These are phyloP conservation scores for Drosophila sechellia DNA, from an alignment of 1,140 invertebrate genomes.

Conservation along the genomic window DNA sequence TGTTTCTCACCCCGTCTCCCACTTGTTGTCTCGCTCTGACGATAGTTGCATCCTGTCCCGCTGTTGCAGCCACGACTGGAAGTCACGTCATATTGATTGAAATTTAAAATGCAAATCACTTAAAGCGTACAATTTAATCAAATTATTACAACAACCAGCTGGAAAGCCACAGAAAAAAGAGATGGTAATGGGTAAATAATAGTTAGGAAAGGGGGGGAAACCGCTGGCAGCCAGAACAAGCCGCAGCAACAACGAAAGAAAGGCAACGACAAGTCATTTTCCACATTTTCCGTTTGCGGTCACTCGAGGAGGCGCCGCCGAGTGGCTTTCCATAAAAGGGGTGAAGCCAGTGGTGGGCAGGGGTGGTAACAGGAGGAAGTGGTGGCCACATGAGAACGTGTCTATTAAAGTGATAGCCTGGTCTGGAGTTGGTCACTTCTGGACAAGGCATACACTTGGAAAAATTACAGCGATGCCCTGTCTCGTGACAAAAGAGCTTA, in stretches of 20 bases:
- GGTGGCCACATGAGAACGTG: conserved; percentile 44
- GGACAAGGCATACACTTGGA: conserved; percentile 22
- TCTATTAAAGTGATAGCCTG: conserved; percentile 56
- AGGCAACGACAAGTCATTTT: conserved; percentile 67
- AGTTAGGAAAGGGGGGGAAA: neutral
- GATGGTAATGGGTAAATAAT: neutral
- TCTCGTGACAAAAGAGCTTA: too few species aligned
- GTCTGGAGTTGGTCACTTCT: conserved; percentile 45
- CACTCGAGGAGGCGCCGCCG: conserved; percentile 48
- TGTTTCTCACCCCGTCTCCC: too few species aligned
- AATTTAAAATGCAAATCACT: conserved; percentile 83
- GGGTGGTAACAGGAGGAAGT: conserved; percentile 33
- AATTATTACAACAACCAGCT: conserved; percentile 75
- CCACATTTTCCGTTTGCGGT: conserved; percentile 72
- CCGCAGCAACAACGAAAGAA: conserved; percentile 25
- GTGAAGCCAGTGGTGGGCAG: neutral
- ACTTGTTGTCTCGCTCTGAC: neutral
- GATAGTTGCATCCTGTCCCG: conserved; percentile 28
- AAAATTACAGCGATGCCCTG: neutral
- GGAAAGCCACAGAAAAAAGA: conserved; percentile 4
- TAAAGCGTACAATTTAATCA: conserved; percentile 82
- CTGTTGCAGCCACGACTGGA: conserved; percentile 33
- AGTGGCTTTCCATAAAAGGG: conserved; percentile 21
- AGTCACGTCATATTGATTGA: conserved; percentile 77
- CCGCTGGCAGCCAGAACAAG: conserved; percentile 20